phyloP scores from a whole-genome alignment of 1,140 invertebrate species.

The Micrasema minimum region DNA sequence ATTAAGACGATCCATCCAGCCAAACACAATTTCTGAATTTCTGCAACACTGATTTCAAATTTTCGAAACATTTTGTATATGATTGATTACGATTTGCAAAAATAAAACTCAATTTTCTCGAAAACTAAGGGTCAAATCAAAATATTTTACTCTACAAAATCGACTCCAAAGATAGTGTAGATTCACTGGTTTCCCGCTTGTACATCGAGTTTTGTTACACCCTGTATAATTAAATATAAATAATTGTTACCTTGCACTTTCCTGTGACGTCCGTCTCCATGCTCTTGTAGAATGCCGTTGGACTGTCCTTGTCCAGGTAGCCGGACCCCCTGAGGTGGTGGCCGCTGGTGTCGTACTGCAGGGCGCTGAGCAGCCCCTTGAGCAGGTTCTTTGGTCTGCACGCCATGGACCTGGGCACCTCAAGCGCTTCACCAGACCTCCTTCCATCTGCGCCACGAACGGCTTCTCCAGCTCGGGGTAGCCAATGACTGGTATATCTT shows the following conservation, averaged over 20 bases:
- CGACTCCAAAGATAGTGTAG: too few relatives aligned
- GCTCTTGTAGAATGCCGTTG: constrained; percentile 69
- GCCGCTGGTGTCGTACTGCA: constrained; percentile 69
- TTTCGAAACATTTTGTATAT: too few relatives aligned
- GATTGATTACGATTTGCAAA: too few relatives aligned
- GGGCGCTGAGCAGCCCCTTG: constrained; percentile 68
- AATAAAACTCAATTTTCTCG: too few relatives aligned
- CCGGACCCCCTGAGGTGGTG: constrained; percentile 61
- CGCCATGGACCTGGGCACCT: constrained; percentile 61
- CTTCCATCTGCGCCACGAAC: constrained; percentile 66
- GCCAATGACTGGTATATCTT: constrained; percentile 60
- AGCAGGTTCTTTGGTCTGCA: constrained; percentile 75
- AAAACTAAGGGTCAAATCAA: too few relatives aligned
- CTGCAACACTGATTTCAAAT: too few relatives aligned
- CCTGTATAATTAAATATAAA: too few relatives aligned
- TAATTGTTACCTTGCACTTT: constrained; percentile 70
- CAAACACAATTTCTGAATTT: too few relatives aligned
- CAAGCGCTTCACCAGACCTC: constrained; percentile 66
- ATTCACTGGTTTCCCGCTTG: too few relatives aligned
- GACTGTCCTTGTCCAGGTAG: constrained; percentile 62
- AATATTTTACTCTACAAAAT: too few relatives aligned
- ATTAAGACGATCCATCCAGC: too few relatives aligned
- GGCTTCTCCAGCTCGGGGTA: constrained; percentile 62
- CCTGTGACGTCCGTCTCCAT: constrained; percentile 78
- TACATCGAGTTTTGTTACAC: too few relatives aligned